Percentiles rank a stretch among this genome's conserved stretches.
Conservation (phyloP, 2,888 invertebrate genomes). For the Trissolcus brochymenae region DNA sequence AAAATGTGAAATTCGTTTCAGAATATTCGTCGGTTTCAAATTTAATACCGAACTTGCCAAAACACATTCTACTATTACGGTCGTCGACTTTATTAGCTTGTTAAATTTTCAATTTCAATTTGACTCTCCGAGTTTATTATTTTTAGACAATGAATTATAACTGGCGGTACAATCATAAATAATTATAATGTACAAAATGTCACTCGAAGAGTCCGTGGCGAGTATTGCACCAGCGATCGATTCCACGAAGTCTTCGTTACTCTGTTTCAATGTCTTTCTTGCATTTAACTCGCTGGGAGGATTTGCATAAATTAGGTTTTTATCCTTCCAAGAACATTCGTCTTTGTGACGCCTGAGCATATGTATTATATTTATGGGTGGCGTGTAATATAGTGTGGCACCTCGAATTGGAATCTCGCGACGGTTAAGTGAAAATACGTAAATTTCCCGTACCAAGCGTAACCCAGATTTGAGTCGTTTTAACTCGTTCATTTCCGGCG, state of each 20-base stretch:
- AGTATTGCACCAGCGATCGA: constrained; percentile 61
- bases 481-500: not conserved
- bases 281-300: constrained; percentile 62
- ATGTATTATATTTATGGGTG: constrained; percentile 66
- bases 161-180: constrained; percentile 41
- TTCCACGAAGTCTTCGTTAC: constrained; percentile 66
- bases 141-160: constrained; percentile 38
- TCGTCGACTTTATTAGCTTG: constrained; percentile 30
- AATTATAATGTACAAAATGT: constrained; percentile 47
- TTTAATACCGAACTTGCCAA: not conserved
- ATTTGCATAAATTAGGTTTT: constrained; percentile 76
- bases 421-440: constrained; percentile 41
- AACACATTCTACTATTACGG: constrained; percentile 5
- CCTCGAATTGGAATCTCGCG: constrained; percentile 61
- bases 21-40: too few relatives aligned
- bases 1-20: too few relatives aligned
- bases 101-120: constrained; percentile 49
- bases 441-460: constrained; percentile 21
- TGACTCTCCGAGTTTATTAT: constrained; percentile 25
- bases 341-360: constrained; percentile 67
- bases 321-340: constrained; percentile 75
- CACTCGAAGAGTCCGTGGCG: constrained; percentile 43
- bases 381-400: constrained; percentile 61
- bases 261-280: constrained; percentile 59
- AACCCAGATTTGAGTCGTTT: constrained; percentile 4